phyloP scores from a whole-genome alignment of 2,888 invertebrate genomes.

The Drepanosiphum platanoidis region DNA sequence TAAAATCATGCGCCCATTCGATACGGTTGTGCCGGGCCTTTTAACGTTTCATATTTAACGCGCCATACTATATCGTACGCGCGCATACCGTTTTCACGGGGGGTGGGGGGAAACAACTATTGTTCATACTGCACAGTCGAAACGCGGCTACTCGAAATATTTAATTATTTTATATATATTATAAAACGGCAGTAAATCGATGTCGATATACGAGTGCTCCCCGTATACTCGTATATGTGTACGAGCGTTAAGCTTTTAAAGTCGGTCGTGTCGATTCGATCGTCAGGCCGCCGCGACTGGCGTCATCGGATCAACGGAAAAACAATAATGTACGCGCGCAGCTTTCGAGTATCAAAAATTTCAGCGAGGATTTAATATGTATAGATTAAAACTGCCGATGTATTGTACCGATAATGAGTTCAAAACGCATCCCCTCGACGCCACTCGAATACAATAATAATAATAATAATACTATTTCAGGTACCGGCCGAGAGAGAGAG shows the following conservation, averaged over 20 bases:
- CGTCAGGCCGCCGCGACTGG: not conserved
- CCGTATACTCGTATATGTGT: not conserved
- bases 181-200: not conserved
- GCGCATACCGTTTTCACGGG: too few relatives aligned
- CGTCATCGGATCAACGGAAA: not conserved
- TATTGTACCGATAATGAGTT: not conserved
- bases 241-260: not conserved
- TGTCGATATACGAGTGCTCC: not conserved
- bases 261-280: not conserved
- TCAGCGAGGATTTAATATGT: not conserved
- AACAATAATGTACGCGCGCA: not conserved
- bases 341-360: not conserved
- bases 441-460: slow-evolving; percentile 1
- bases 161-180: too few relatives aligned
- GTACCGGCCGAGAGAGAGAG: too few relatives aligned
- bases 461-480: slow-evolving; percentile 2
- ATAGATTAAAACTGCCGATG: slow-evolving; percentile 12
- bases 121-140: too few relatives aligned
- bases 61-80: too few relatives aligned
- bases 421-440: slow-evolving; percentile 15
- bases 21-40: too few relatives aligned
- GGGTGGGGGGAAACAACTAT: too few relatives aligned
- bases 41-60: too few relatives aligned
- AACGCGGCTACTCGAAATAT: too few relatives aligned
- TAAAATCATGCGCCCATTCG: too few relatives aligned